Conservation (phyloP, 2,797 vertebrate species). For the Triplophysa yarkandensis region DNA sequence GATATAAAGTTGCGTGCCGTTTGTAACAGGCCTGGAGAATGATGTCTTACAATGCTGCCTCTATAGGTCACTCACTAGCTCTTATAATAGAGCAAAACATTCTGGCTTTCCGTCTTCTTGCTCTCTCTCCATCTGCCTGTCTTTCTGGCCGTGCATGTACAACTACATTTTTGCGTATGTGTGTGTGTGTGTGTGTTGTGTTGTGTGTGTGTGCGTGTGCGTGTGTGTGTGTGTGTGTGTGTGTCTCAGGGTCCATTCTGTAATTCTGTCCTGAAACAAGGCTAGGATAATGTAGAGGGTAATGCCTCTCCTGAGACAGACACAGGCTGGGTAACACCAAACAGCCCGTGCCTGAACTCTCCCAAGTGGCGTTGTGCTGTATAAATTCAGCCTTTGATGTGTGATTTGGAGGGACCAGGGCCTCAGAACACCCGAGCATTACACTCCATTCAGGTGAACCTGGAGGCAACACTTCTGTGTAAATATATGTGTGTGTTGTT, state of each 20-base stretch:
- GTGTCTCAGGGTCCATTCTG: constrained; percentile 86
- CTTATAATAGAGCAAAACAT: background rate
- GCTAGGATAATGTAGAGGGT: constrained; percentile 90
- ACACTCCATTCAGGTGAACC: constrained; percentile 66
- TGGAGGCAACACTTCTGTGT: constrained; percentile 36
- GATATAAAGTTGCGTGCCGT: background rate
- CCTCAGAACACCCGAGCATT: constrained; percentile 61
- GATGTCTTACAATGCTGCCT: background rate
- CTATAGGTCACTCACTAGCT: background rate
- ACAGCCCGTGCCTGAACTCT: constrained; percentile 73
- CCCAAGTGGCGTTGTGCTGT: constrained; percentile 85
- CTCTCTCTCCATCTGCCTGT: constrained; percentile 30
- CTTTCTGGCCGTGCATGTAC: constrained; percentile 27
- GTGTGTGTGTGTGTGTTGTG: constrained; percentile 68
- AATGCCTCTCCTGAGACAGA: constrained; percentile 86
- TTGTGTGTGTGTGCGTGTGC: constrained; percentile 57
- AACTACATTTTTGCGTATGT: constrained; percentile 27
- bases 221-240: constrained; percentile 57
- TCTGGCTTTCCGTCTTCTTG: background rate
- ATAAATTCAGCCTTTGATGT: constrained; percentile 88
- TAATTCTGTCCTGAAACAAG: constrained; percentile 90
- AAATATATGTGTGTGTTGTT: background rate
- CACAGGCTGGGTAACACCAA: constrained; percentile 74
- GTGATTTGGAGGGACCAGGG: constrained; percentile 71
- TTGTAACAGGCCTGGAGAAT: too few species aligned